Percentiles rank a stretch among this genome's conserved stretches.
phyloP scores from a whole-genome alignment of 2,797 vertebrate genomes.

The Dendrocincla fuliginosa region DNA sequence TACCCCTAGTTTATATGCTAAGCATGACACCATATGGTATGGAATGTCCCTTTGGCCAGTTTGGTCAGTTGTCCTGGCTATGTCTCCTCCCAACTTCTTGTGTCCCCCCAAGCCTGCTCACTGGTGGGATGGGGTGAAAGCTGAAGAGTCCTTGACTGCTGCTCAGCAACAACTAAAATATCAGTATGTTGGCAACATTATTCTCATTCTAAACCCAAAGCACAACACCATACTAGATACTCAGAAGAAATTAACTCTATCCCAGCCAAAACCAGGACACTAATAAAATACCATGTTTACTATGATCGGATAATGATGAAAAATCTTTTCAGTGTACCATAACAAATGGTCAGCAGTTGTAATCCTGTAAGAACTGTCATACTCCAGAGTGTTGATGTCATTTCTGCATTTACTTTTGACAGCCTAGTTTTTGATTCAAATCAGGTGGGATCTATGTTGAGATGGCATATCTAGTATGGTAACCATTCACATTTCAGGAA shows the following conservation, averaged over 20 bases:
- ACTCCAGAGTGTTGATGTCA: neutral
- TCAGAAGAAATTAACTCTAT: neutral
- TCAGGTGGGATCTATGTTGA: neutral
- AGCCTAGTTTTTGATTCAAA: neutral
- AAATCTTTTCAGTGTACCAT: neutral
- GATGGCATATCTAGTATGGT: neutral
- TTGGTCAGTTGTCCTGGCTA: neutral
- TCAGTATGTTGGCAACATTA: neutral
- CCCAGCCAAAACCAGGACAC: neutral
- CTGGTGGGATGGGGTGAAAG: neutral
- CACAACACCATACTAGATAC: neutral
- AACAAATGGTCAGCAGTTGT: neutral
- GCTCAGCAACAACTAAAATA: neutral
- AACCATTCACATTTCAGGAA: neutral
- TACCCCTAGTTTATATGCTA: neutral
- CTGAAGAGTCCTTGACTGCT: neutral
- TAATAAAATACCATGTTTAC: neutral
- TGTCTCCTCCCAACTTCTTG: neutral
- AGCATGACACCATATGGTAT: neutral
- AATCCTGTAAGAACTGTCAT: neutral
- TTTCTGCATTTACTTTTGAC: neutral
- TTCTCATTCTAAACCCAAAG: neutral
- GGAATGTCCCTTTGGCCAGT: neutral
- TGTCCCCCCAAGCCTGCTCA: rapidly evolving
- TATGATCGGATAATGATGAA: neutral